Conservation (phyloP, 64 coral and sea anemone species). For the Acropora tenuis region DNA sequence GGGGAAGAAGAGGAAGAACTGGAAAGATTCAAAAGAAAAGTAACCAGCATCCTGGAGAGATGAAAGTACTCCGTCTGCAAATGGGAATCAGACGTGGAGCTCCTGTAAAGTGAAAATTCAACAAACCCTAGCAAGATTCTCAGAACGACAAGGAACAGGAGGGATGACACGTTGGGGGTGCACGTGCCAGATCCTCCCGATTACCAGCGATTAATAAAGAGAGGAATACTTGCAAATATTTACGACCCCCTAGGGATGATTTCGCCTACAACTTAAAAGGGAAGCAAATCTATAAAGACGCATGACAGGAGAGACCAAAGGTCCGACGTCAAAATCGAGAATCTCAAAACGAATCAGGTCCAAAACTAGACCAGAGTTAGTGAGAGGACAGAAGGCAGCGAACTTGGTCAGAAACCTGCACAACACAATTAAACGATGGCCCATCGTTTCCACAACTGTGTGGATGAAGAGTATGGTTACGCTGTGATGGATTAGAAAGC, state of each 20-base stretch:
- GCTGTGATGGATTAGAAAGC: constrained; percentile 66
- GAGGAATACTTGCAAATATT: constrained; percentile 3
- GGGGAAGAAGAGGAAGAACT: constrained; percentile 34
- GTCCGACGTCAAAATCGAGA: constrained; percentile 48
- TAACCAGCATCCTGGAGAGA: constrained; percentile 16
- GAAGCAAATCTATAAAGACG: constrained; percentile 45
- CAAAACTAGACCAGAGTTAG: constrained; percentile 22
- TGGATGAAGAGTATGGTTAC: constrained; percentile 74
- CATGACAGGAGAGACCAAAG: constrained; percentile 32
- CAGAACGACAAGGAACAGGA: constrained; percentile 4
- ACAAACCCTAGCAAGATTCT: constrained; percentile 58
- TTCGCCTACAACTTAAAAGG: constrained; percentile 42
- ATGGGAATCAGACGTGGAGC: constrained; percentile 37
- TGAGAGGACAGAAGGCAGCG: constrained; percentile 48
- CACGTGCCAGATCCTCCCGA: constrained; percentile 20
- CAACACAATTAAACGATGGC: constrained; percentile 28
- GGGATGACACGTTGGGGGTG: constrained; percentile 25
- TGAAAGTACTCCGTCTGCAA: constrained; percentile 1
- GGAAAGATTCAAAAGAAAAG: constrained; percentile 26
- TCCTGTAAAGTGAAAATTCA: constrained; percentile 14
- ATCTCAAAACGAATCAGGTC: constrained; percentile 43
- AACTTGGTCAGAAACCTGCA: constrained; percentile 48
- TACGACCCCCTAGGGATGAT: constrained; percentile 51
- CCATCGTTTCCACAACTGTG: constrained; percentile 30
- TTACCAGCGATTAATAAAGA: constrained; percentile 29